phyloP scores from a whole-genome alignment of 92 coral and sea anemone genomes.

The Parazoanthus swiftii region DNA sequence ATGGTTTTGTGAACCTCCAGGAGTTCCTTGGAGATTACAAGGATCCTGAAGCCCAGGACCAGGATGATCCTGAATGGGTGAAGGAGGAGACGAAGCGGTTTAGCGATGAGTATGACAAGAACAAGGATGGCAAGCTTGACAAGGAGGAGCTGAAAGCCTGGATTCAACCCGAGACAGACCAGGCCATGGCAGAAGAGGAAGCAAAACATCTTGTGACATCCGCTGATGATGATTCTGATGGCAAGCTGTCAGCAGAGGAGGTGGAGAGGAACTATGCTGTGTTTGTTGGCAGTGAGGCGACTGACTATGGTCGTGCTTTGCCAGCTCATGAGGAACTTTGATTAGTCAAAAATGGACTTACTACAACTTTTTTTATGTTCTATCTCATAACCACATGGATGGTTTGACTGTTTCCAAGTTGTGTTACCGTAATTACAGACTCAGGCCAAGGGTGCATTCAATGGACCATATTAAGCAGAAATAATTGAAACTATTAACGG shows the following conservation, averaged over 20 bases:
- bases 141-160: constrained; percentile 85
- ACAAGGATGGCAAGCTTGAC: constrained; percentile 90
- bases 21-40: constrained; percentile 97
- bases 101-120: constrained; percentile 89
- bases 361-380: too few relatives aligned
- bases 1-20: constrained; percentile 71
- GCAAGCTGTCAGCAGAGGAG: constrained; percentile 87
- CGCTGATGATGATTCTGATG: constrained; percentile 88
- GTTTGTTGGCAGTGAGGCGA: constrained; percentile 98
- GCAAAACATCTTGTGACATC: constrained; percentile 75
- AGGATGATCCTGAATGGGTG: constrained; percentile 91
- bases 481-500: too few relatives aligned
- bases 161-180: constrained; percentile 94
- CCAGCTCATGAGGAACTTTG: constrained; percentile 80
- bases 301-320: constrained; percentile 96
- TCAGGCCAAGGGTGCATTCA: too few relatives aligned
- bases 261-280: constrained; percentile 81
- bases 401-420: too few relatives aligned
- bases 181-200: constrained; percentile 87
- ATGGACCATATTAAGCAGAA: too few relatives aligned
- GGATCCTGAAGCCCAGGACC: constrained; percentile 65
- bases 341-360: not conserved
- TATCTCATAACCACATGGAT: too few relatives aligned
- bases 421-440: too few relatives aligned
- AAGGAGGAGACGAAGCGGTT: constrained; percentile 86